phyloP scores from a whole-genome alignment of 1,140 invertebrate species.

The Saccostrea echinata region DNA sequence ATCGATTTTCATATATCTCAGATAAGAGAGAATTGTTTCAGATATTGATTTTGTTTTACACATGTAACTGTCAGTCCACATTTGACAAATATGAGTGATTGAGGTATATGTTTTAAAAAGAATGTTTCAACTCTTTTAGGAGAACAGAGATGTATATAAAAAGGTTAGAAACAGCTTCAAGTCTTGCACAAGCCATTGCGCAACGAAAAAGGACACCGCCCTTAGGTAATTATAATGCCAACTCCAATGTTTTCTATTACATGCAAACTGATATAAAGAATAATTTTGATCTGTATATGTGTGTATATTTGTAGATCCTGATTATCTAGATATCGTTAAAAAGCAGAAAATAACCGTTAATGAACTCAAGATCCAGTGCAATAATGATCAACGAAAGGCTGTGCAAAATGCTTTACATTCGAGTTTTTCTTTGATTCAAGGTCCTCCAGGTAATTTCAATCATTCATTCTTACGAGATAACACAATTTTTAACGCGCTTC shows the following conservation, averaged over 20 bases:
- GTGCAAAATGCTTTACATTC: conserved; percentile 64
- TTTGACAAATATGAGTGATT: too few relatives aligned
- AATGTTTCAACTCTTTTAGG: conserved; percentile 28
- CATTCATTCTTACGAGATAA: neutral
- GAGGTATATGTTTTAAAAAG: too few relatives aligned
- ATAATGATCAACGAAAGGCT: conserved; percentile 62
- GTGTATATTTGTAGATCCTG: neutral
- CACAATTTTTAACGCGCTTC: neutral
- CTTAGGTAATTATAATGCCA: conserved; percentile 18
- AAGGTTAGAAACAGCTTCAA: conserved; percentile 31
- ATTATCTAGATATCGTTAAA: conserved; percentile 20
- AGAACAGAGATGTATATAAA: conserved; percentile 51
- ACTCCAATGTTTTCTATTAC: too few relatives aligned
- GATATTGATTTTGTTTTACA: too few relatives aligned
- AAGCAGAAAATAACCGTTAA: conserved; percentile 23
- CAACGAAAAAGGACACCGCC: conserved; percentile 16
- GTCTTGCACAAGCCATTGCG: conserved; percentile 47
- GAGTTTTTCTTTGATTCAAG: conserved; percentile 71
- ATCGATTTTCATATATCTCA: too few relatives aligned
- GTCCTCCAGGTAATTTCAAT: conserved; percentile 69
- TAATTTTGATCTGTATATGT: neutral
- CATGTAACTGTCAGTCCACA: too few relatives aligned
- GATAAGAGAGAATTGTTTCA: too few relatives aligned
- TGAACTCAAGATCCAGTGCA: conserved; percentile 57
- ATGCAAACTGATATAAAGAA: too few relatives aligned